Evolutionary conservation across 2,888 invertebrate species (phyloP), one percentile per base, ranked within the genome.

Genomic region (Dastarcus helophoroides): DNA sequence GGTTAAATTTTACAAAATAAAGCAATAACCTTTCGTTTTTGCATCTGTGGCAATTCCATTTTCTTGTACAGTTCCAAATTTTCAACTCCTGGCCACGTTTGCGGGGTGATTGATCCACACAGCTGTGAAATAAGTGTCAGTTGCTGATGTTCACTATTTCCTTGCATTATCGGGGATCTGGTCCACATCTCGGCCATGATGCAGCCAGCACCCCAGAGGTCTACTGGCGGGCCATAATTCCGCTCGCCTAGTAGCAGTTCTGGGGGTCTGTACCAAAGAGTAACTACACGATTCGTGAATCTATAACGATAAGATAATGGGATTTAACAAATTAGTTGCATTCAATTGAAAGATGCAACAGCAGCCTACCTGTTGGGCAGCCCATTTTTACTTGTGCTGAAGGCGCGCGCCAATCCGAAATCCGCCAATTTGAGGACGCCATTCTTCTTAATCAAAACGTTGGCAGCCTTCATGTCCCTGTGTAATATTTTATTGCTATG

Each of bases 181-280:
- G 94, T 97, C 97, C 97, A 98, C 90, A 98, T 90, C 66, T 98
- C 98, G 0, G 97, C 97, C 97, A 98, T 97, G 39, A 98, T 98
- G 56, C 98, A 99, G 0, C 98, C 98, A 0, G 93, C 95, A 1
- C 88, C 88, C 88, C 88, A 88, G 65, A 97, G 74, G 65, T 99
- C 98, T 8, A 98, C 93, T 0, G 94, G 86, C 1, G 95, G 90
- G 0, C 93, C 93, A 53, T 98, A 98, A 63, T 94, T 90, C 8
- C 97, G 70, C 50, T 93, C 88, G 17, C 91, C 81, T 4, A 79
- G 56, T 8, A 81, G 54, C 12, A 79, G 57, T 49, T 79, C 78
- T 3, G 77, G 77, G 11, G 78, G 76, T 19, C 84, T 61, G 56
- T 98, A 98, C 97, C 97, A 94, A 33, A 98, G 60, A 0, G 97